Conservation (phyloP, 2,113 vertebrate genomes). For the Cariama cristata region DNA sequence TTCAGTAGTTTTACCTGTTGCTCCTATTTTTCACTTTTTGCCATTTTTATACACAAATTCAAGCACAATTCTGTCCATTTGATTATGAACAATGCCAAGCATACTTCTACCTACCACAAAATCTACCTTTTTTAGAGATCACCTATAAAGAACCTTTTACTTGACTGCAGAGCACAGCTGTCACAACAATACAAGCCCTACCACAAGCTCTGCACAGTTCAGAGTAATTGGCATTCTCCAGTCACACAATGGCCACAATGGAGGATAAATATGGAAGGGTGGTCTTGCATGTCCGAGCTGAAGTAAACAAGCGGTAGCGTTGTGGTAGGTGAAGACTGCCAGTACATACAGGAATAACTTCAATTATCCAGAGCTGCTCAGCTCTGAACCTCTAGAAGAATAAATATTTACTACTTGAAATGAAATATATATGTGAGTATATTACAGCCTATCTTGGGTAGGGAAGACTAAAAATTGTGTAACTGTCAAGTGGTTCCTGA, state of each 20-base stretch:
- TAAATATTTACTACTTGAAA: constrained; percentile 12
- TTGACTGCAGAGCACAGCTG: background rate
- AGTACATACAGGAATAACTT: background rate
- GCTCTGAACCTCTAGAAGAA: background rate
- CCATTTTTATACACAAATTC: background rate
- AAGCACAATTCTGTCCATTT: background rate
- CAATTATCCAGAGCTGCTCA: background rate
- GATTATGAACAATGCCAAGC: background rate
- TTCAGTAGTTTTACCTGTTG: background rate
- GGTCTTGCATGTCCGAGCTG: background rate
- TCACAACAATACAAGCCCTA: background rate
- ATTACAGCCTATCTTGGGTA: background rate
- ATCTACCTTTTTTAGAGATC: background rate
- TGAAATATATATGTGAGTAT: background rate
- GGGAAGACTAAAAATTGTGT: background rate
- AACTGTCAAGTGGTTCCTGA: background rate
- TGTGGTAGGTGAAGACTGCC: background rate
- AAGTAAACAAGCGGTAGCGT: background rate
- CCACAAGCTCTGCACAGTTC: background rate
- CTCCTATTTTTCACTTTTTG: background rate
- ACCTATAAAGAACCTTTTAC: background rate
- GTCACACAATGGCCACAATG: background rate
- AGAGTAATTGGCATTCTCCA: background rate
- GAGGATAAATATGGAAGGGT: background rate
- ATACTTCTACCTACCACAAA: background rate